These are phyloP conservation scores for Platypus cylindrus DNA, from an alignment of 2,888 invertebrate species.

Conservation along the genomic window DNA sequence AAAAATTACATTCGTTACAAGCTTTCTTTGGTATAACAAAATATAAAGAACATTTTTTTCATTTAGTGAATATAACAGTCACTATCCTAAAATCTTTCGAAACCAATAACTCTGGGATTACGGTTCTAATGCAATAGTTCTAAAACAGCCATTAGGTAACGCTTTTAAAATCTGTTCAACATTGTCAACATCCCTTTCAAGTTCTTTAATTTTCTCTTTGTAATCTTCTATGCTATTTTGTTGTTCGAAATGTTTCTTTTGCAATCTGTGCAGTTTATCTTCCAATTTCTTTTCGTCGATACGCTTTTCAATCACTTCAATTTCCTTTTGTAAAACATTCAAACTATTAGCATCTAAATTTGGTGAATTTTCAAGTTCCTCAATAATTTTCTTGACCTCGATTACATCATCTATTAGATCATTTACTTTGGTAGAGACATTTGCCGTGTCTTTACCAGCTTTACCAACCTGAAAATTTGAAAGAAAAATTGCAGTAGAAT, in stretches of 20 bases:
- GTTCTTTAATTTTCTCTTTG: conserved; percentile 59
- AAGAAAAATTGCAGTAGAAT: too few species aligned
- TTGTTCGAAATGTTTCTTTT: conserved; percentile 43
- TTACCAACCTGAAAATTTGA: conserved; percentile 69
- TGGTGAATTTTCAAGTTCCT: conserved; percentile 60
- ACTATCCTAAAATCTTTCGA: too few species aligned
- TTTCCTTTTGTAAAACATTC: conserved; percentile 45
- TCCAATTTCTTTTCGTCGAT: conserved; percentile 62
- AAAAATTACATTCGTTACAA: too few species aligned
- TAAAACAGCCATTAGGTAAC: conserved; percentile 71
- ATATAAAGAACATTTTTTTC: neutral
- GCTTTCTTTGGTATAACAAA: conserved; percentile 1
- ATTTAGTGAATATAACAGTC: too few species aligned
- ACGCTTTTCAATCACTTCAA: conserved; percentile 57
- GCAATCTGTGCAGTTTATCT: conserved; percentile 58
- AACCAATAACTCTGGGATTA: conserved; percentile 22
- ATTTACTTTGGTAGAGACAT: conserved; percentile 69
- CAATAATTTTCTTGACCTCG: conserved; percentile 66
- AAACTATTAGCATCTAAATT: conserved; percentile 58
- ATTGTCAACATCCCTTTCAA: conserved; percentile 68
- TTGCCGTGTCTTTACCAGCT: conserved; percentile 71
- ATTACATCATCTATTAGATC: conserved; percentile 68
- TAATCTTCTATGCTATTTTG: conserved; percentile 65
- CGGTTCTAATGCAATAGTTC: conserved; percentile 63
- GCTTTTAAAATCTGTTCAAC: conserved; percentile 69